Evolutionary conservation across 1,140 invertebrate genomes (phyloP).

Genomic region (Drosophila teissieri): DNA sequence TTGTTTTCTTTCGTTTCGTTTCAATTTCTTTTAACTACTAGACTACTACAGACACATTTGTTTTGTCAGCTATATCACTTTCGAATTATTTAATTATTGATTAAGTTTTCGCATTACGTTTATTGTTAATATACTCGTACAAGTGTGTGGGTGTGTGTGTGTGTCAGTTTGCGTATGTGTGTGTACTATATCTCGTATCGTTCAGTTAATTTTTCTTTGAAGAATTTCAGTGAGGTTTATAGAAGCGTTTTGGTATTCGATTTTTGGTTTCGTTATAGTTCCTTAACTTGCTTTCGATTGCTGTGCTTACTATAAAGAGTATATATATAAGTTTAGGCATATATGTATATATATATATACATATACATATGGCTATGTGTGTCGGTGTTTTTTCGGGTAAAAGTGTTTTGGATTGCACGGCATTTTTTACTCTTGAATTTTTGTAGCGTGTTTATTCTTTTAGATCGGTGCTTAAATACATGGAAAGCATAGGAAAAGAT

Average conservation of each 20-base stretch:
- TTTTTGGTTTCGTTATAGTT: slow-evolving; percentile 42
- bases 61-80: slow-evolving; percentile 82
- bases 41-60: slow-evolving; percentile 78
- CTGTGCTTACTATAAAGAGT: slow-evolving; percentile 59
- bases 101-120: slow-evolving; percentile 56
- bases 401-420: slow-evolving; percentile 19
- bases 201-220: slow-evolving; percentile 58
- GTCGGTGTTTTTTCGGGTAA: slow-evolving; percentile 1
- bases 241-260: slow-evolving; percentile 68
- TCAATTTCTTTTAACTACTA: slow-evolving; percentile 70
- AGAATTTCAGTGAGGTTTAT: slow-evolving; percentile 84
- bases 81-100: slow-evolving; percentile 82
- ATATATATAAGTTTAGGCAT: slow-evolving; percentile 59
- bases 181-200: slow-evolving; percentile 25
- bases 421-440: slow-evolving; percentile 18
- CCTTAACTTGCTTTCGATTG: slow-evolving; percentile 57
- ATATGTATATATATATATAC: slow-evolving; percentile 16
- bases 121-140: slow-evolving; percentile 50
- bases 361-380: slow-evolving; percentile 24
- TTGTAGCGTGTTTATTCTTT: slow-evolving; percentile 13
- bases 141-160: slow-evolving; percentile 30
- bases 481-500: slow-evolving; percentile 40
- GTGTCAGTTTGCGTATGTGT: slow-evolving; percentile 20
- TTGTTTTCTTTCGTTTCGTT: slow-evolving; percentile 27
- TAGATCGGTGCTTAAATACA: slow-evolving; percentile 28